A percentile compares a stretch with the other conserved stretches of the same genome.
Conservation (phyloP, 2,113 vertebrate genomes). For the Gorsachius goisagi region DNA sequence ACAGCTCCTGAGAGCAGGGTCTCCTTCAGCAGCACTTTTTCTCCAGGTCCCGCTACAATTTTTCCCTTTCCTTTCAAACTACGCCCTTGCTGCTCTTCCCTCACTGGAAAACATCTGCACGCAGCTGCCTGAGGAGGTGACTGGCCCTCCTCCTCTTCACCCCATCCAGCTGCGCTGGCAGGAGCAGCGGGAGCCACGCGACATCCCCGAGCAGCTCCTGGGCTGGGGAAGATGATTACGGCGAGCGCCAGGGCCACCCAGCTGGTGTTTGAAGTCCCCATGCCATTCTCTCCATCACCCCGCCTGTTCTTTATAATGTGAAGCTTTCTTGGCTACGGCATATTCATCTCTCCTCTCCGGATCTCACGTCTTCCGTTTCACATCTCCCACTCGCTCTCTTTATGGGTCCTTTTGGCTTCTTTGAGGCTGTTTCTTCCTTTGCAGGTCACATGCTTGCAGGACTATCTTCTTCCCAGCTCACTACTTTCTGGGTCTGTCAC, state of each 20-base stretch:
- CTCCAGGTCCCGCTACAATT: not conserved
- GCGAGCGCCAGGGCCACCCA: conserved; percentile 6
- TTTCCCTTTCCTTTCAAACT: not conserved
- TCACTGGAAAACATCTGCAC: conserved; percentile 13
- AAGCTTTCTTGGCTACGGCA: not conserved
- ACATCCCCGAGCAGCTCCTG: not conserved
- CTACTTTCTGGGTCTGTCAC: not conserved
- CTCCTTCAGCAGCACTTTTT: not conserved
- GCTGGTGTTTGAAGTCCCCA: conserved; percentile 32
- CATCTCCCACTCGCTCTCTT: not conserved
- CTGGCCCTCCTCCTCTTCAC: not conserved
- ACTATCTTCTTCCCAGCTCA: not conserved
- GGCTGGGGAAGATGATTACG: not conserved
- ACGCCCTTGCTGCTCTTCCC: not conserved
- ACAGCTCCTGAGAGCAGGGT: not conserved
- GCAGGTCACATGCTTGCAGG: not conserved
- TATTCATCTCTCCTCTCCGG: not conserved
- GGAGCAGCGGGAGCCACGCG: not conserved
- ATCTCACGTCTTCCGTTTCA: not conserved
- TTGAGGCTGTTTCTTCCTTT: not conserved
- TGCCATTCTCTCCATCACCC: not conserved
- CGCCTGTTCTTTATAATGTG: not conserved
- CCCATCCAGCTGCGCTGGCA: not conserved
- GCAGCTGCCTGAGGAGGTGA: not conserved
- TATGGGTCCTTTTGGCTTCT: not conserved